Percentiles rank a stretch among this genome's conserved stretches.
Evolutionary conservation across 2,113 vertebrate species (phyloP).

Genomic region (Chloropsis hardwickii): DNA sequence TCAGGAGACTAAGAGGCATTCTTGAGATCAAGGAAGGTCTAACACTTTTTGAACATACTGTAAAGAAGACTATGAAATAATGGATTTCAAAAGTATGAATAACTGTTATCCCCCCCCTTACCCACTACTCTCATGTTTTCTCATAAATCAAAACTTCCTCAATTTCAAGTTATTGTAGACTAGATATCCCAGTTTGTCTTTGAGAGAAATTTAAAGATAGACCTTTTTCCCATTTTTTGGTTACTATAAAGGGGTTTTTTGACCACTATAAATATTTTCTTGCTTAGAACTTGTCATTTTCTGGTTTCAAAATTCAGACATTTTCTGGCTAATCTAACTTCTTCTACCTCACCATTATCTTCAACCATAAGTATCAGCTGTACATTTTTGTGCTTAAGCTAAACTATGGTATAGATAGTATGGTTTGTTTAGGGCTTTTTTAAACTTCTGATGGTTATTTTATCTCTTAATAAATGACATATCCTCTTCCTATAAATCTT

Average conservation of each 20-base stretch:
- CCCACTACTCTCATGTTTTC: neutral
- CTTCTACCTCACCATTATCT: neutral
- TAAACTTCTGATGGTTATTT: neutral
- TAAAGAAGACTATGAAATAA: neutral
- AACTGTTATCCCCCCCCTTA: neutral
- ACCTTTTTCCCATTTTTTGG: neutral
- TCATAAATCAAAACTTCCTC: neutral
- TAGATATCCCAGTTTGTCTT: neutral
- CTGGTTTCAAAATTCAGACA: neutral
- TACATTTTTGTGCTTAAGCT: neutral
- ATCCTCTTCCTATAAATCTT: neutral
- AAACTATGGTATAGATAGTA: neutral
- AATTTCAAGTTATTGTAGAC: neutral
- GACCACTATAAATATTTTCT: neutral
- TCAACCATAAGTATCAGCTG: neutral
- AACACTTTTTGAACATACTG: constrained; percentile 11
- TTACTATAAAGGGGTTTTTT: neutral
- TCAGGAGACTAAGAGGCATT: constrained; percentile 11
- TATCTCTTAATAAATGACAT: neutral
- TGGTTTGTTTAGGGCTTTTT: accelerated
- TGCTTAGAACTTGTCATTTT: neutral
- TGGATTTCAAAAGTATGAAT: neutral
- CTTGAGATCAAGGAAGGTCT: constrained; percentile 36
- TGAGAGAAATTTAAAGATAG: neutral
- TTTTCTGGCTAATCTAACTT: neutral